These are phyloP conservation scores for Endotricha flammealis DNA, from an alignment of 2,888 invertebrate genomes.

Conservation along the genomic window DNA sequence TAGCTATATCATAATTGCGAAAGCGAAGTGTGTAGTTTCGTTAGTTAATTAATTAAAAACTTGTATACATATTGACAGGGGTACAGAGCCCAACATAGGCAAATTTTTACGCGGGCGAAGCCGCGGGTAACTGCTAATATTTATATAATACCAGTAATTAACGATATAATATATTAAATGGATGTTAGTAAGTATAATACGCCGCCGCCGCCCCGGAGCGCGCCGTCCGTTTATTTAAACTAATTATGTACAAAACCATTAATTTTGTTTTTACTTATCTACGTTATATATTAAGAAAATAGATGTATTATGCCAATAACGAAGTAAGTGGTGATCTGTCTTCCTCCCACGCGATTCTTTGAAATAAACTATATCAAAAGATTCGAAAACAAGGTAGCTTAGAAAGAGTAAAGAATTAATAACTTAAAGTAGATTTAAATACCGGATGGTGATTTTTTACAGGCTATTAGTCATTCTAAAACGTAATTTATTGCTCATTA, in stretches of 20 bases:
- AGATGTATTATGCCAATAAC: not conserved
- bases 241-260: not conserved
- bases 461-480: not conserved
- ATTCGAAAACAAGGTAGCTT: not conserved
- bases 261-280: not conserved
- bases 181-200: too few species aligned
- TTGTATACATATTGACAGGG: too few species aligned
- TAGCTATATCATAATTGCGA: too few species aligned
- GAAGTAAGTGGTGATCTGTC: constrained; percentile 14
- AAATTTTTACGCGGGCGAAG: too few species aligned
- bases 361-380: not conserved
- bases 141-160: too few species aligned
- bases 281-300: not conserved
- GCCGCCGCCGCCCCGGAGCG: too few species aligned
- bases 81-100: too few species aligned
- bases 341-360: constrained; percentile 2
- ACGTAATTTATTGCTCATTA: constrained; percentile 2
- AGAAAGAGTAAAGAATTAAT: constrained; percentile 6
- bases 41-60: too few species aligned
- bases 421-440: constrained; percentile 6
- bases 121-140: too few species aligned
- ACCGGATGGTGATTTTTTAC: constrained; percentile 9
- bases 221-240: too few species aligned
- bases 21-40: too few species aligned
- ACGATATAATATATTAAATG: too few species aligned